A percentile compares a stretch with the other conserved stretches of the same genome.
Evolutionary conservation across 2,113 vertebrate genomes (phyloP).

Genomic region (Apeltes quadracus): DNA sequence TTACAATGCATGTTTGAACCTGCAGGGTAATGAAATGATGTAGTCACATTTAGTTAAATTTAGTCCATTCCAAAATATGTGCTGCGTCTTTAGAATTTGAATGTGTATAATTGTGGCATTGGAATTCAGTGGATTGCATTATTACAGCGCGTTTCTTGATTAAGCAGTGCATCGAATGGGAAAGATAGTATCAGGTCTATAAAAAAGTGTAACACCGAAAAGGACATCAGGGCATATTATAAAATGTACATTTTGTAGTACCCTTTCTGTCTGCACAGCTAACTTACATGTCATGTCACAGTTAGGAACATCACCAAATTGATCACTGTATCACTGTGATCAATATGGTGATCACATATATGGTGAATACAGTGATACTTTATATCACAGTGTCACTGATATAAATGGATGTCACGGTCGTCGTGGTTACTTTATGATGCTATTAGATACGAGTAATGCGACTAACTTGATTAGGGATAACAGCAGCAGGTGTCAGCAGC

Average conservation of each 20-base stretch:
- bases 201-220: not conserved
- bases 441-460: too few relatives aligned
- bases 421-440: too few relatives aligned
- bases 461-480: too few relatives aligned
- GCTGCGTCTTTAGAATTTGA: slow-evolving; percentile 1
- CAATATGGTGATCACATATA: too few relatives aligned
- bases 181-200: not conserved
- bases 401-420: too few relatives aligned
- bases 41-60: slow-evolving; percentile 1
- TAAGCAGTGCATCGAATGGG: slow-evolving; percentile 10
- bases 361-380: too few relatives aligned
- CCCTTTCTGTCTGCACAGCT: slow-evolving; percentile 22
- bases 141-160: slow-evolving; percentile 21
- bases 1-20: not conserved
- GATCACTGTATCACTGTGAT: too few relatives aligned
- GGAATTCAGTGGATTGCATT: not conserved
- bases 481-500: too few relatives aligned
- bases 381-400: too few relatives aligned
- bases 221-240: not conserved
- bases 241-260: slow-evolving; percentile 1
- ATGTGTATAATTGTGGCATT: slow-evolving; percentile 15
- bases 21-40: not conserved
- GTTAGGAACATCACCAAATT: too few relatives aligned
- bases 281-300: too few relatives aligned
- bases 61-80: not conserved